A percentile compares a stretch with the other conserved stretches of the same genome.
phyloP scores from a whole-genome alignment of 2,113 vertebrate genomes.

The Heloderma charlesbogerti region DNA sequence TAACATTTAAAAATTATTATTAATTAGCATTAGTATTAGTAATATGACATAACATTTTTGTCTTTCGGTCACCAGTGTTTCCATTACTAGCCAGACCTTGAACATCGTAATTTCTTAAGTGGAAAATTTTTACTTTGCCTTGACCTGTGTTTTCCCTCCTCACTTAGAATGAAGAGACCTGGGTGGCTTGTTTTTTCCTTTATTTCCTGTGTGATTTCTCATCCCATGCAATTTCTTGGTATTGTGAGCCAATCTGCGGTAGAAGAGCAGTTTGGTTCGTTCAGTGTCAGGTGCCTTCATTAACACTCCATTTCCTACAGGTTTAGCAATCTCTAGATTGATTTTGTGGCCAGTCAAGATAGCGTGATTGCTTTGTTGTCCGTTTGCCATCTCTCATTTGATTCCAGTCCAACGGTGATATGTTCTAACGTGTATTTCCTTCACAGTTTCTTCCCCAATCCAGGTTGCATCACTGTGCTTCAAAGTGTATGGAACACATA shows the following conservation, averaged over 20 bases:
- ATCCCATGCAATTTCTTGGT: constrained; percentile 11
- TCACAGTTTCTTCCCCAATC: constrained; percentile 59
- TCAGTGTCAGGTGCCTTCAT: background rate
- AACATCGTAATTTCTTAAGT: background rate
- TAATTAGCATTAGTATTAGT: background rate
- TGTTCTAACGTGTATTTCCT: constrained; percentile 51
- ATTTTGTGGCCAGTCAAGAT: constrained; percentile 54
- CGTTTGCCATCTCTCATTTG: constrained; percentile 61
- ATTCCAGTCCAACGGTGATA: background rate
- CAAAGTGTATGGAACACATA: constrained; percentile 54
- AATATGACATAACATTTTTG: background rate
- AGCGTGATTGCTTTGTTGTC: constrained; percentile 28
- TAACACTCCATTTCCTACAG: constrained; percentile 16
- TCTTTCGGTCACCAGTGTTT: background rate
- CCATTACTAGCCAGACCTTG: background rate
- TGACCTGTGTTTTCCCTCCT: constrained; percentile 12
- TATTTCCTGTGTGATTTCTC: constrained; percentile 63
- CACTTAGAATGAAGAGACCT: background rate
- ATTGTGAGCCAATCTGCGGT: background rate
- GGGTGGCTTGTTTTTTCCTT: background rate
- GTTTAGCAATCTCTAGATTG: constrained; percentile 63
- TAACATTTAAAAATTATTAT: background rate
- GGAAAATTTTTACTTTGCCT: background rate
- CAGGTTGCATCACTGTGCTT: constrained; percentile 54
- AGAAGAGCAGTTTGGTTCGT: rapidly evolving